Conservation (phyloP, 1,140 invertebrate genomes). For the Atta texana region DNA sequence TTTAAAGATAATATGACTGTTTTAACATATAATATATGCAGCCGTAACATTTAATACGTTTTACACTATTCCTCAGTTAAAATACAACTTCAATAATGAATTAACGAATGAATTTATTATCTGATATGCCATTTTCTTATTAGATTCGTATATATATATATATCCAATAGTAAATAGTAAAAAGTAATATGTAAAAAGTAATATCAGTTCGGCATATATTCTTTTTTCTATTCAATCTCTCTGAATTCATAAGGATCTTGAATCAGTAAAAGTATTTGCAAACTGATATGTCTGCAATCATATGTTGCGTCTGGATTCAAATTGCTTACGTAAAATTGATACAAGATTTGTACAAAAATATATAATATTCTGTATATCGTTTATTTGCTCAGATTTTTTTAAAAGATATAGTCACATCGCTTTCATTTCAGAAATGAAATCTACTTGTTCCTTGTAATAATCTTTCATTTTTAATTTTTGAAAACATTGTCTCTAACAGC, state of each 20-base stretch:
- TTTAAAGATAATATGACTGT: slow-evolving; percentile 83
- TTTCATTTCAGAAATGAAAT: neutral
- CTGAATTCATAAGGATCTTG: slow-evolving; percentile 76
- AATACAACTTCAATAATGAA: slow-evolving; percentile 86
- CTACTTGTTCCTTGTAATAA: slow-evolving; percentile 2
- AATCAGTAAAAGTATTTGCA: slow-evolving; percentile 86
- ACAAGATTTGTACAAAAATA: slow-evolving; percentile 86
- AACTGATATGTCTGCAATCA: slow-evolving; percentile 88
- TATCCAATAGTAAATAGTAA: slow-evolving; percentile 88
- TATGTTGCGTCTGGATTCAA: slow-evolving; percentile 91
- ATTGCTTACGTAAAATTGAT: slow-evolving; percentile 86
- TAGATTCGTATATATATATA: slow-evolving; percentile 89
- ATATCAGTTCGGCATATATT: slow-evolving; percentile 84
- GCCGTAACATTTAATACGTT: slow-evolving; percentile 92
- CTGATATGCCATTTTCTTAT: slow-evolving; percentile 89
- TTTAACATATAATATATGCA: slow-evolving; percentile 90
- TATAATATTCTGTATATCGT: neutral
- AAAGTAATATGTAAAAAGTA: slow-evolving; percentile 68
- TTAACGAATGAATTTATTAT: slow-evolving; percentile 78
- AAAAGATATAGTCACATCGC: slow-evolving; percentile 22
- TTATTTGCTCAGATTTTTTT: slow-evolving; percentile 6
- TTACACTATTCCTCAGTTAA: slow-evolving; percentile 89
- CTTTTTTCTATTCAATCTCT: slow-evolving; percentile 72
- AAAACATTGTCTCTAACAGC: slow-evolving; percentile 69
- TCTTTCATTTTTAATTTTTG: slow-evolving; percentile 67